Conservation (phyloP, 2,797 vertebrate genomes). For the Falco rusticolus region DNA sequence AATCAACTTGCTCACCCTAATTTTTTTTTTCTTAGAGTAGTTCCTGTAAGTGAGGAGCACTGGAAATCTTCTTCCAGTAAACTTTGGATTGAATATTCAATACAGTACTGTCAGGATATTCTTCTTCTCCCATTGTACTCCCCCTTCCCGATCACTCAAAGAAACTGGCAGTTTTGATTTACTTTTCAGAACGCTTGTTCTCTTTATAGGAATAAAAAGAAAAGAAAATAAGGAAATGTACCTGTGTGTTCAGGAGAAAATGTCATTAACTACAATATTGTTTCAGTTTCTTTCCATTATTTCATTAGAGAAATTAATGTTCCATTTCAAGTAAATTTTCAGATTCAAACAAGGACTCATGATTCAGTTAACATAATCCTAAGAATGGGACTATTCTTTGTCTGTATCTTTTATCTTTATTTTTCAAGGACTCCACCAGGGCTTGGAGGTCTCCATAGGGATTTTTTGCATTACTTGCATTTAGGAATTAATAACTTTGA, state of each 20-base stretch:
- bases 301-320: conserved; percentile 40
- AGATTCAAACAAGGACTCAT: neutral
- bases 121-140: neutral
- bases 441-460: neutral
- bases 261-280: neutral
- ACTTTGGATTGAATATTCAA: neutral
- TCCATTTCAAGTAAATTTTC: conserved; percentile 28
- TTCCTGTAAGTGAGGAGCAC: conserved; percentile 25
- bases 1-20: neutral
- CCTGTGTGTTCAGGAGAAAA: neutral
- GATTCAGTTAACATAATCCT: neutral
- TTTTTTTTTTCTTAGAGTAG: neutral
- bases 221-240: conserved; percentile 23
- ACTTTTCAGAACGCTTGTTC: neutral
- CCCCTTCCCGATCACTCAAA: neutral
- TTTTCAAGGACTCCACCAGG: neutral
- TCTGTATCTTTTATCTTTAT: neutral
- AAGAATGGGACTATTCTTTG: neutral
- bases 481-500: neutral
- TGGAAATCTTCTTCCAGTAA: conserved; percentile 41
- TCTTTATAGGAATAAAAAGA: neutral
- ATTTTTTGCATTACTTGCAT: neutral
- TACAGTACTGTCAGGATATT: neutral
- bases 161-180: neutral
- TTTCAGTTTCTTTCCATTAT: neutral